Percentiles rank a stretch among this genome's conserved stretches.
Conservation (phyloP, 2,113 vertebrate genomes). For the Cheirogaleus medius region DNA sequence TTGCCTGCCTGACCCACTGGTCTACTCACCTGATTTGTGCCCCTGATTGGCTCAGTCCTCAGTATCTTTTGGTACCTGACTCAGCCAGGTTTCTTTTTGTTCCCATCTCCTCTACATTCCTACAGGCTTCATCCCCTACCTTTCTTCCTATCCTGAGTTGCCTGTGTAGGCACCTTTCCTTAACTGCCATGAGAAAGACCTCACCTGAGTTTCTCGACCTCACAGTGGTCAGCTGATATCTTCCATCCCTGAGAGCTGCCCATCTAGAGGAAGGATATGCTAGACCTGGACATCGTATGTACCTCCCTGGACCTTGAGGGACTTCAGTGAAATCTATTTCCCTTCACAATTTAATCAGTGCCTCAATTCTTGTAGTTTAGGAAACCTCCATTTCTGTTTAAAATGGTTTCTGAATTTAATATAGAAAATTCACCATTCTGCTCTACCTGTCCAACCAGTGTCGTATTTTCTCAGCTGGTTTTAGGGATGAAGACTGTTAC, state of each 20-base stretch:
- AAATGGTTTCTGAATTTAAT: neutral
- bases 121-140: neutral
- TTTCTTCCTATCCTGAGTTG: neutral
- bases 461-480: neutral
- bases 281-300: rapidly evolving
- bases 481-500: neutral
- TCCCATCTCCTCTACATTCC: neutral
- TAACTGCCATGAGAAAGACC: neutral
- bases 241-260: neutral
- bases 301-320: neutral
- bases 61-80: neutral
- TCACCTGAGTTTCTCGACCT: neutral
- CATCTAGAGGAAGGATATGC: neutral
- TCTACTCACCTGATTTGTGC: neutral
- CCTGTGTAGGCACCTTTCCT: neutral
- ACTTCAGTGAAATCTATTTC: neutral
- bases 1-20: neutral
- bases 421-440: neutral
- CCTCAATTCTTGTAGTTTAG: neutral
- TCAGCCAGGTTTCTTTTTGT: neutral
- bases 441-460: neutral
- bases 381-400: neutral
- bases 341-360: neutral
- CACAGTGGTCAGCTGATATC: neutral
- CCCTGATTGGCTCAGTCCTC: neutral